These are phyloP conservation scores for Parauchenoglanis ngamensis DNA, from an alignment of 2,797 vertebrate species.

Conservation along the genomic window DNA sequence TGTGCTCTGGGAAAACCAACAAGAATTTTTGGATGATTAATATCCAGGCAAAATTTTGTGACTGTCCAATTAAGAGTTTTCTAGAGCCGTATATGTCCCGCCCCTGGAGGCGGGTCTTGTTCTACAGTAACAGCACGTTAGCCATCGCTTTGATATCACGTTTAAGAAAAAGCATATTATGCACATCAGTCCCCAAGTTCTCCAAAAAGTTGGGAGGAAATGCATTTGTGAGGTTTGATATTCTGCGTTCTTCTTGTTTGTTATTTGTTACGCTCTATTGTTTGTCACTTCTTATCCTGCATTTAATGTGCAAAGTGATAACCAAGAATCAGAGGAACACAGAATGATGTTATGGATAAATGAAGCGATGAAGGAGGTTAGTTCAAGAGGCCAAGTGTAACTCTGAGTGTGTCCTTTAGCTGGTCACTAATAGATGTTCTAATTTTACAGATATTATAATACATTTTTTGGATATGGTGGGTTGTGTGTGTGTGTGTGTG, in stretches of 20 bases:
- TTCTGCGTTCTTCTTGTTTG: conserved; percentile 66
- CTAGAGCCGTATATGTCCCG: neutral
- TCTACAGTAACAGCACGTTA: neutral
- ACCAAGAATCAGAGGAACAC: conserved; percentile 59
- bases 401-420: neutral
- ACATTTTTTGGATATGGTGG: neutral
- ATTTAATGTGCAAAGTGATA: conserved; percentile 70
- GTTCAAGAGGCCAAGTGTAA: conserved; percentile 22
- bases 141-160: neutral
- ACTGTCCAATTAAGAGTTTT: neutral
- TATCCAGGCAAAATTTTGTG: neutral
- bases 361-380: conserved; percentile 29
- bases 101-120: neutral
- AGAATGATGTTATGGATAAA: conserved; percentile 37
- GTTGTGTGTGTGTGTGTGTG: neutral
- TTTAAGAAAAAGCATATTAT: neutral
- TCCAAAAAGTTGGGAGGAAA: neutral
- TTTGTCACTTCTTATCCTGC: conserved; percentile 74
- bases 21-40: neutral
- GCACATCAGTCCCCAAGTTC: neutral
- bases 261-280: conserved; percentile 77
- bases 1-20: neutral
- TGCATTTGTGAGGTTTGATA: neutral
- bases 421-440: no score
- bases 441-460: neutral